phyloP scores from a whole-genome alignment of 1,140 invertebrate species.

The Pristionchus pacificus region DNA sequence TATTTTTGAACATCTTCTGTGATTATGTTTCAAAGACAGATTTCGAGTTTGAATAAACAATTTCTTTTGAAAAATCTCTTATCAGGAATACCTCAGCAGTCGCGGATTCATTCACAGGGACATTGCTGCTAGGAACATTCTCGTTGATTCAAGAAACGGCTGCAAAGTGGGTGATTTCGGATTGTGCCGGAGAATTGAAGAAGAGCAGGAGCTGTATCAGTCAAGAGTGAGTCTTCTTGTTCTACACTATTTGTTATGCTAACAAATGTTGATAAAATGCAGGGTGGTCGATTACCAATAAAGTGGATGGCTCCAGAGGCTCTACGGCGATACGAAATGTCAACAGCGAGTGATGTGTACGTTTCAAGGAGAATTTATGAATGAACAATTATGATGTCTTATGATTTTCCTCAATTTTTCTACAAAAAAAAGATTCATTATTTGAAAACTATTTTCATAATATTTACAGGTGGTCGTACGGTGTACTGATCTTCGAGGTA shows the following conservation, averaged over 20 bases:
- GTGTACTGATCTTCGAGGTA: constrained; percentile 42
- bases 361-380: not conserved
- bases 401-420: not conserved
- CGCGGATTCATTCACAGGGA: constrained; percentile 83
- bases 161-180: constrained; percentile 81
- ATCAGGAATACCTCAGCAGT: constrained; percentile 42
- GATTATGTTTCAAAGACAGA: too few relatives aligned
- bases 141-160: constrained; percentile 74
- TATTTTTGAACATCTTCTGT: too few relatives aligned
- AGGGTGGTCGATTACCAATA: constrained; percentile 73
- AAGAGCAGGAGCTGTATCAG: too few relatives aligned
- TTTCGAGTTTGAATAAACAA: too few relatives aligned
- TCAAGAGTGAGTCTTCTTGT: constrained; percentile 87
- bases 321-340: constrained; percentile 63
- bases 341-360: constrained; percentile 43
- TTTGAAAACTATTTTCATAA: not conserved
- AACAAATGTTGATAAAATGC: too few relatives aligned
- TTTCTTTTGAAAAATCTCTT: too few relatives aligned
- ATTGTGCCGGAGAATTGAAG: too few relatives aligned
- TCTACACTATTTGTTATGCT: constrained; percentile 91
- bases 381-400: not conserved
- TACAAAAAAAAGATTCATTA: too few relatives aligned
- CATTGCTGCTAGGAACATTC: constrained; percentile 90
- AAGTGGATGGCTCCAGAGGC: constrained; percentile 99
- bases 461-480: constrained; percentile 42